Evolutionary conservation across 2,113 vertebrate species (phyloP), one percentile per base, ranked within the genome.

Genomic region (Bujurquina vittata): DNA sequence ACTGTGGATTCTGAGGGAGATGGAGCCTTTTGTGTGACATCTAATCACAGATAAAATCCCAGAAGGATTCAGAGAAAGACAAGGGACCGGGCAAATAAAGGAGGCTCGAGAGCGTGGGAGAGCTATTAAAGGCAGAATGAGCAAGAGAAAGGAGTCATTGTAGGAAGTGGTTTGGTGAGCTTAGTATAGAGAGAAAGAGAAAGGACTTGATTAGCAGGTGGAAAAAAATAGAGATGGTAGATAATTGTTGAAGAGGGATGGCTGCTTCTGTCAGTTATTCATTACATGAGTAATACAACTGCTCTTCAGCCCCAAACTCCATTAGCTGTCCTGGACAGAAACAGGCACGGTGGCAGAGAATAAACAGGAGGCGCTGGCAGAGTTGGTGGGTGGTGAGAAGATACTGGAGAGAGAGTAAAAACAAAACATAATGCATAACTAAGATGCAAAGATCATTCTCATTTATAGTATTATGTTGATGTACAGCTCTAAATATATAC

Each of bases 241-340:
- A 84, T 83, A 87, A 76, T 56, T 89, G 18, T 75, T 65, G 49
- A 58, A 83, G 57, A 37, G 65, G 73, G 61, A 83, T 10, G 10
- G 72, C 72, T 76, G 60, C 73, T 81, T 75, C 82, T 79, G 80
- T 79, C 67, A 87, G 22, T 87, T 87, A 87, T 82, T 82, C 62
- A 89, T 82, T 29, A 73, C 37, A n/a, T 76, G 63, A 76, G 56
- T 73, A 63, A 76, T 63, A 62, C 33, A 72, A 60, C 59, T 69
- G 73, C 62, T 87, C 52, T 76, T 56, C 60, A 81, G 77, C 14
- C 54, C 37, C 33, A 37, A 69, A 84, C 72, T 60, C 40, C 63
- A 81, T 49, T 49, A 83, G 57, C 46, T 75, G 73, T 57, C 77
- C 77, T 61, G 74, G 49, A 59, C 29, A 55, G 17, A 84, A 37